Base-by-base conservation (phyloP, 2,113 vertebrate genomes). In the Pelvicachromis taeniatus region DNA sequence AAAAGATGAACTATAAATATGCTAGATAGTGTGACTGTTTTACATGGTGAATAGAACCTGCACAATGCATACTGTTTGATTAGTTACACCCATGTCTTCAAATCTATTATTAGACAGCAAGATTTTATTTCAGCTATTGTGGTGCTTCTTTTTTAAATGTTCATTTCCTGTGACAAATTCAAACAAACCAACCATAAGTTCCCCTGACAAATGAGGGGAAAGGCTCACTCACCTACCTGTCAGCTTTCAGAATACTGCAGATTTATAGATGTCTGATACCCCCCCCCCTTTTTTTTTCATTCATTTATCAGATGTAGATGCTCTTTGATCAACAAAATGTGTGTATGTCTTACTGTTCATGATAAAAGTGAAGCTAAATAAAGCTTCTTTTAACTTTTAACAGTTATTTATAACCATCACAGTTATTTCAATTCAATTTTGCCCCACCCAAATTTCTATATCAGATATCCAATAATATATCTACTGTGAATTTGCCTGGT, bases 1-100 rank as follows among this genome's bases (percentile, higher is more conserved):
- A 81, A 84, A 90, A 78, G 68, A 23, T 53, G 7, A 19, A 59
- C 91, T 93, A 91, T 87, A 92, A 93, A 93, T 93, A 93, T 3
- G 1, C 23, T n/a, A 6, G 58, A 87, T 91, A 82, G 45, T 90
- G 87, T 31, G 5, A 68, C 6, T 23, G 9, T 82, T 89, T 56
- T 48, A 79, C 17, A 78, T 19, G 54, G 19, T 80, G 78, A 77
- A 91, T 83, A 79, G 86, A 83, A 77, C 26, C 58, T 40, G 65
- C 70, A 94, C 92, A 94, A 94, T 93, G 2, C 81, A 82, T 48
- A 58, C 52, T 3, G 50, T 88, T 84, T 86, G 52, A 88, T 90
- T 35, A 75, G 77, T 73, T 85, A 85, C 87, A 58, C 91, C 88
- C 87, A 87, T 17, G 52, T 89, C 92, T 91, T 85, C 77, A 56